phyloP scores from a whole-genome alignment of 1,140 invertebrate species.

The Anagrus nilaparvatae region DNA sequence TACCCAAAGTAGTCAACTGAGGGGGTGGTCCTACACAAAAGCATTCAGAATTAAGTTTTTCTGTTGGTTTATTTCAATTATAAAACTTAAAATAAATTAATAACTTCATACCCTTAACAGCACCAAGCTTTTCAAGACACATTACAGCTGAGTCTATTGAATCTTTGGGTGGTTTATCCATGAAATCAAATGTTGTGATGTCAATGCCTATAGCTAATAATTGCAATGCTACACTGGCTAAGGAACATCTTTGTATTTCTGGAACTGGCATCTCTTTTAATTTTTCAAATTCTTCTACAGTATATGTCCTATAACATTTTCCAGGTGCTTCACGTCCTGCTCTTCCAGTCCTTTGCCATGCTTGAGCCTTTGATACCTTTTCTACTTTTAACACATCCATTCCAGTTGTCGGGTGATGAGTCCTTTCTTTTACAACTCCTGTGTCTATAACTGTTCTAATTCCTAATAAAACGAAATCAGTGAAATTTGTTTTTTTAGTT shows the following conservation, averaged over 20 bases:
- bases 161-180: conserved; percentile 74
- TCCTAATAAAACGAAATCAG: conserved; percentile 39
- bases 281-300: conserved; percentile 57
- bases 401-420: conserved; percentile 71
- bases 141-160: conserved; percentile 56
- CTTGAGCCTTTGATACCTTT: conserved; percentile 81
- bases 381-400: conserved; percentile 77
- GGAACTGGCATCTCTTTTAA: conserved; percentile 66
- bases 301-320: conserved; percentile 75
- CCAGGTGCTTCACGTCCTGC: conserved; percentile 80
- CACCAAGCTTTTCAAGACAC: conserved; percentile 65
- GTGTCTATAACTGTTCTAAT: conserved; percentile 92
- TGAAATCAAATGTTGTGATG: conserved; percentile 78
- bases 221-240: conserved; percentile 69
- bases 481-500: not conserved
- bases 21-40: conserved; percentile 35
- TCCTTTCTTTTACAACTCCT: conserved; percentile 84
- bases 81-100: too few species aligned
- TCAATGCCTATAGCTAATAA: conserved; percentile 76
- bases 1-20: conserved; percentile 69
- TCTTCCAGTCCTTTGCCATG: conserved; percentile 82
- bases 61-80: conserved; percentile 6
- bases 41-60: not conserved
- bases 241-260: conserved; percentile 76
- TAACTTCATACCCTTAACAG: conserved; percentile 46